Conservation (phyloP, 2,888 invertebrate species). For the Pyrocoelia pectoralis region DNA sequence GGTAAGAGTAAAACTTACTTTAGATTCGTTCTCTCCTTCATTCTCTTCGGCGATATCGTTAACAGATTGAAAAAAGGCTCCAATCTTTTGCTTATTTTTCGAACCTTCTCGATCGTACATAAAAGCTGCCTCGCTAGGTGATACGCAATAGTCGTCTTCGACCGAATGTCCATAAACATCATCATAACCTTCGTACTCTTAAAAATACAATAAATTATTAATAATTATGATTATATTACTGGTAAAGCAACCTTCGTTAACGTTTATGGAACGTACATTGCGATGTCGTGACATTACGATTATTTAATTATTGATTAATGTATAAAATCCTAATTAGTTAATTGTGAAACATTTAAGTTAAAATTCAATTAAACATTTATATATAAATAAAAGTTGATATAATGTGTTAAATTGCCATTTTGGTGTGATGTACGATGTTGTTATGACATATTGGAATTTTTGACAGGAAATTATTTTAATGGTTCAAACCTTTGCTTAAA, state of each 20-base stretch:
- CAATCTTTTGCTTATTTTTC: constrained; percentile 72
- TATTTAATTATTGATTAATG: neutral
- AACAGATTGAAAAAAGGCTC: constrained; percentile 73
- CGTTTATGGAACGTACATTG: constrained; percentile 84
- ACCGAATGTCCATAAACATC: constrained; percentile 94
- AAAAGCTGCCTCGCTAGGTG: constrained; percentile 86
- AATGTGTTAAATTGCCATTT: too few species aligned
- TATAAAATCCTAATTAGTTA: neutral
- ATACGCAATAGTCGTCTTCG: constrained; percentile 91
- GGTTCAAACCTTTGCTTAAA: too few species aligned
- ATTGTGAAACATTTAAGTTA: neutral
- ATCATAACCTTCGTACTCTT: constrained; percentile 89
- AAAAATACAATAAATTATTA: constrained; percentile 51
- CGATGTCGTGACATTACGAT: constrained; percentile 84
- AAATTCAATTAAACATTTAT: too few species aligned
- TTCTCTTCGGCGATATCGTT: constrained; percentile 77
- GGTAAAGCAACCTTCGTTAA: constrained; percentile 72
- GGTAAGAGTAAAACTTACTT: constrained; percentile 43
- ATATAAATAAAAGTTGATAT: too few species aligned
- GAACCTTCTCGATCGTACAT: constrained; percentile 78
- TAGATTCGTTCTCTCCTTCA: constrained; percentile 64
- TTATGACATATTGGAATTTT: too few species aligned
- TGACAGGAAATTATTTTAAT: too few species aligned
- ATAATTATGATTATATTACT: neutral
- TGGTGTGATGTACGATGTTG: too few species aligned